Percentiles rank a stretch among this genome's conserved stretches.
Evolutionary conservation across 2,113 vertebrate species (phyloP).

Genomic region (Ciconia boyciana): DNA sequence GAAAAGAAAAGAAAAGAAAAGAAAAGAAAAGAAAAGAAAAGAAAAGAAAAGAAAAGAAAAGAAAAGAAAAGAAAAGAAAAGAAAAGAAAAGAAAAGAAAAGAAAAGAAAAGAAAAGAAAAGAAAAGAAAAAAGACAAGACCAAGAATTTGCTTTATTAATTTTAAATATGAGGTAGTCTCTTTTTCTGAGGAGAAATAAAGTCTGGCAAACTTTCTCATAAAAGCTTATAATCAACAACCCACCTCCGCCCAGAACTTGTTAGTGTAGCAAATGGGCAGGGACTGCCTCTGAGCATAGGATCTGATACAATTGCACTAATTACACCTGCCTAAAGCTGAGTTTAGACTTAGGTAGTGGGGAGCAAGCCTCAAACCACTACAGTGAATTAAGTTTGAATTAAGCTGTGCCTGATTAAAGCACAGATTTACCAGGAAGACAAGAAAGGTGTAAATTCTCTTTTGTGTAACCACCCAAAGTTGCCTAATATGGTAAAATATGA

Average conservation of each 20-base stretch:
- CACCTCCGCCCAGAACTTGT: background rate
- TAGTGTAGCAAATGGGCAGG: background rate
- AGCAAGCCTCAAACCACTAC: background rate
- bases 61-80: background rate
- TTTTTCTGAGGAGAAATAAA: background rate
- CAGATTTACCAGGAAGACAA: background rate
- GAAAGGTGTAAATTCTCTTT: background rate
- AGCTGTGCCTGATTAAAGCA: background rate
- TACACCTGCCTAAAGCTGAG: background rate
- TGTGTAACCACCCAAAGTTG: background rate
- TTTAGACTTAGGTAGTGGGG: background rate
- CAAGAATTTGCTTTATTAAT: background rate
- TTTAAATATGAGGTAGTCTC: background rate
- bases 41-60: background rate
- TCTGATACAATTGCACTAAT: background rate
- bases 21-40: too few relatives aligned
- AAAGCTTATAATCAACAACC: background rate
- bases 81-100: background rate
- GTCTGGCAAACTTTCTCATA: background rate
- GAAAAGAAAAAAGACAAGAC: too few relatives aligned
- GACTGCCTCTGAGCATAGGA: background rate
- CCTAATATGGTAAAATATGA: background rate
- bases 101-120: background rate
- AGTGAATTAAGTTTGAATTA: background rate
- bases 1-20: background rate